These are phyloP conservation scores for Psettodes erumei DNA, from an alignment of 2,113 vertebrate species.

Conservation along the genomic window DNA sequence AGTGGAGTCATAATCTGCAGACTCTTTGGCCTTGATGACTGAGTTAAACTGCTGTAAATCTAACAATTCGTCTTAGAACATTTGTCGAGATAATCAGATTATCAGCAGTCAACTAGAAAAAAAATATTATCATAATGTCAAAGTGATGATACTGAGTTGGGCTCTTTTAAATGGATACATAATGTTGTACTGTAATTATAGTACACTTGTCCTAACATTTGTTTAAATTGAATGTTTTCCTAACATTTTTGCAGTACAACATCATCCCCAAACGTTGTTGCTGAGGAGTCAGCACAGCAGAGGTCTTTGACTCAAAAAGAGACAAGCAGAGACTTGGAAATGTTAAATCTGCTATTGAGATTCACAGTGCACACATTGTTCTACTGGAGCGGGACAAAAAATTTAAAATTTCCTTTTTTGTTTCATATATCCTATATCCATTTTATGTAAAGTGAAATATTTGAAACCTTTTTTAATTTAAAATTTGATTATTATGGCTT, in stretches of 20 bases:
- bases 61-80: background rate
- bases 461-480: no score
- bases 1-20: slow-evolving; percentile 3
- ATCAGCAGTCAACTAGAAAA: no score
- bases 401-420: no score
- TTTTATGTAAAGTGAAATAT: no score
- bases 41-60: slow-evolving; percentile 5
- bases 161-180: background rate
- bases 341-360: slow-evolving; percentile 10
- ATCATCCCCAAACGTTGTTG: background rate
- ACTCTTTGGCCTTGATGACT: slow-evolving; percentile 16
- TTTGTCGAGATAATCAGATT: no score
- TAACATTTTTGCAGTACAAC: background rate
- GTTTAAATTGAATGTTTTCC: background rate
- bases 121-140: no score
- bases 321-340: slow-evolving; percentile 1
- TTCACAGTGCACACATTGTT: slow-evolving; percentile 7
- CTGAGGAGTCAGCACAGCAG: background rate
- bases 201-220: no score
- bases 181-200: background rate
- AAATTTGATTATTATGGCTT: no score
- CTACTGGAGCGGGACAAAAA: background rate
- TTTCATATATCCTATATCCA: no score
- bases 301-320: slow-evolving; percentile 1
- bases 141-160: background rate